Percentiles rank a stretch among this genome's conserved stretches.
Evolutionary conservation across 1,140 invertebrate genomes (phyloP).

Genomic region (Myzus persicae): DNA sequence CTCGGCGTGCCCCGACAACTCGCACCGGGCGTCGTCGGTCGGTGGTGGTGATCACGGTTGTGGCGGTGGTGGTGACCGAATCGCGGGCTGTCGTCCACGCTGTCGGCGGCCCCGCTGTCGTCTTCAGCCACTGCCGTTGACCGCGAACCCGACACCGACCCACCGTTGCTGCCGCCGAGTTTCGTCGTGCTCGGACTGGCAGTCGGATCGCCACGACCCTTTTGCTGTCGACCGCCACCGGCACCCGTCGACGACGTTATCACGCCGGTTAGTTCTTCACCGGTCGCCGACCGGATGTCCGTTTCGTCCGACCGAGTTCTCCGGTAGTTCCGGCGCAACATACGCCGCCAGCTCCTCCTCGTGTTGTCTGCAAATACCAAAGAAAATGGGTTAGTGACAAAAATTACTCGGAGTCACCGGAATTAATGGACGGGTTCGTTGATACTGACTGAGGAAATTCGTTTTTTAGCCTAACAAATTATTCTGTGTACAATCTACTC

Average conservation of each 20-base stretch:
- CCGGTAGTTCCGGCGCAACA: conserved; percentile 44
- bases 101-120: not conserved
- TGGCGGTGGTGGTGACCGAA: not conserved
- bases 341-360: conserved; percentile 35
- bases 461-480: too few relatives aligned
- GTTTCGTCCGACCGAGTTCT: conserved; percentile 38
- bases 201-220: not conserved
- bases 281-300: conserved; percentile 1
- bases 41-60: not conserved
- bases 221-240: not conserved
- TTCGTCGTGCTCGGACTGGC: not conserved
- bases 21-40: conserved; percentile 65
- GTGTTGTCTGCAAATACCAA: not conserved
- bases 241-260: not conserved
- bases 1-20: conserved; percentile 47
- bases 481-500: too few relatives aligned
- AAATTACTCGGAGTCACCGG: too few relatives aligned
- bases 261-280: not conserved
- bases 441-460: too few relatives aligned
- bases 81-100: not conserved
- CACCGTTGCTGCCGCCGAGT: conserved; percentile 8
- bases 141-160: not conserved
- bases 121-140: not conserved
- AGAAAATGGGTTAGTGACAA: not conserved
- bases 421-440: too few relatives aligned